Evolutionary conservation across 2,113 vertebrate species (phyloP), one percentile per base, ranked within the genome.

Genomic region (Hypocryptadius cinnamomeus): DNA sequence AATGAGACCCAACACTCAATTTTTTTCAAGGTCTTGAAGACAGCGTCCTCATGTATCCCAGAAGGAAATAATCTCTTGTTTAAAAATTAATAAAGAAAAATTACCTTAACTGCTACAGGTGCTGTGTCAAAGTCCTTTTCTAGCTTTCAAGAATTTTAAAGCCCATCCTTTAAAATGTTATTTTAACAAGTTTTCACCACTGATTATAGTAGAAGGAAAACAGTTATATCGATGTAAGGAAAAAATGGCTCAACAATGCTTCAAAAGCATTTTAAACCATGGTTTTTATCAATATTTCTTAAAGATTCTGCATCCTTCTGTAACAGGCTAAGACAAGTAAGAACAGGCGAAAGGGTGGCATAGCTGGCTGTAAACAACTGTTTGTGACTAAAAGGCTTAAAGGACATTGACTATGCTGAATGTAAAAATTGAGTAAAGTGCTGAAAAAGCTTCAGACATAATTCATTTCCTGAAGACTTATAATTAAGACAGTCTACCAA

Each of bases 21-120:
- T 77, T 81, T 94, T 95, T 89, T 80, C 71, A 89, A 65, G 66
- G 61, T 84, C 79, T 94, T 90, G 61, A 91, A 87, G 74, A 59
- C 9, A 60, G 9, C 42, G 28, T 82, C 47, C 37, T 93, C 65
- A n/a, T 68, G 39, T 45, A 45, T 71, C 9, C 39, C 59, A 92
- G 61, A 88, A 81, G 69, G 45, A 92, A 96, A 82, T 80, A 85
- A 82, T 87, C 9, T 48, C 28, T 76, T 79, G 18, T 71, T 94
- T 77, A 94, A 96, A 94, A 92, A 87, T 89, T 78, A 83, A 89
- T 79, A 68, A 79, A 77, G 54, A 95, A 93, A 95, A 76, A 85
- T 73, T 72, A 84, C 60, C 27, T 86, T 57, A 78, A 50, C 61
- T 89, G 78, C 42, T 87, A 59, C 21, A 89, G 66, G 47, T 92